Evolutionary conservation across 2,888 invertebrate species (phyloP).

Genomic region (Dynastes grantii): DNA sequence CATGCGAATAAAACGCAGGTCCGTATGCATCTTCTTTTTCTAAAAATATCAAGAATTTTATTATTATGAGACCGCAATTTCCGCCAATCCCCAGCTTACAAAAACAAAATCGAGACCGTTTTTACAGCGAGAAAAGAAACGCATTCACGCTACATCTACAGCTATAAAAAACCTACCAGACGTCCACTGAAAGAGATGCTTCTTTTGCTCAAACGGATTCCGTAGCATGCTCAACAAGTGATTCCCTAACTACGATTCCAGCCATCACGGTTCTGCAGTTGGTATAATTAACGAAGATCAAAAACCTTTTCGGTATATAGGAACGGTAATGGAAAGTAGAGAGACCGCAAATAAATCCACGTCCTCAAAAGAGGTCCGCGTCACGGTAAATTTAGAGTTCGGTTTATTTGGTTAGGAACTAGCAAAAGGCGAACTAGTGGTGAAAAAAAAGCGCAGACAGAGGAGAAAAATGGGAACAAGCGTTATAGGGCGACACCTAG

Average conservation of each 20-base stretch:
- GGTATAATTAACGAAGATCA: constrained; percentile 41
- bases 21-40: neutral
- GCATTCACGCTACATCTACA: neutral
- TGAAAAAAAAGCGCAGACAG: too few relatives aligned
- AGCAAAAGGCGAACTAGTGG: constrained; percentile 11
- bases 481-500: constrained; percentile 22
- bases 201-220: neutral
- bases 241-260: neutral
- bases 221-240: constrained; percentile 41
- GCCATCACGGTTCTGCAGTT: neutral
- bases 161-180: constrained; percentile 9
- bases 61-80: constrained; percentile 24
- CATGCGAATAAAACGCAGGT: neutral
- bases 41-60: constrained; percentile 11
- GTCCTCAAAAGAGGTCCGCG: constrained; percentile 13
- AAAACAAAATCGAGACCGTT: constrained; percentile 5
- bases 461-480: constrained; percentile 8
- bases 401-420: constrained; percentile 43
- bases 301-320: constrained; percentile 15
- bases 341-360: constrained; percentile 25
- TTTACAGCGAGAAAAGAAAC: constrained; percentile 13
- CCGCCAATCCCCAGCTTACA: constrained; percentile 18
- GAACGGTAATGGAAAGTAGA: constrained; percentile 11
- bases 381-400: constrained; percentile 38
- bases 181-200: neutral